phyloP scores from a whole-genome alignment of 2,113 vertebrate genomes.

The Lates calcarifer region DNA sequence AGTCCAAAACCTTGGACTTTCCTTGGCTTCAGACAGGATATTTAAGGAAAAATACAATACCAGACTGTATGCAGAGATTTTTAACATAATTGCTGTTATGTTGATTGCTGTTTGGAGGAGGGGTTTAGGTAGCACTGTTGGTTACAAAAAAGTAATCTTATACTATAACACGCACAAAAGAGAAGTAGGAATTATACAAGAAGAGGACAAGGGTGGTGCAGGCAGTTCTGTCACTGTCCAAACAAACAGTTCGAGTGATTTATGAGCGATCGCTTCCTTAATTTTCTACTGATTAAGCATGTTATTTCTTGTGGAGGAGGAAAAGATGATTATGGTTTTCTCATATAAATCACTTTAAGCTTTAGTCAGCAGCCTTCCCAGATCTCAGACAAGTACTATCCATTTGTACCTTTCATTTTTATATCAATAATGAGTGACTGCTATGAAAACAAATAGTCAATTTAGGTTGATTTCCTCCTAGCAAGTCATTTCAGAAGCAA shows the following conservation, averaged over 20 bases:
- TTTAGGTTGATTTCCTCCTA: neutral
- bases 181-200: neutral
- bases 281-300: slow-evolving; percentile 40
- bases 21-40: no score
- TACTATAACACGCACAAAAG: no score
- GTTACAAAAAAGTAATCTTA: no score
- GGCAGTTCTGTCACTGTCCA: slow-evolving; percentile 11
- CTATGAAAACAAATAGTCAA: neutral
- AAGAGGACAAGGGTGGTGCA: neutral
- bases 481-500: slow-evolving; percentile 6
- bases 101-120: no score
- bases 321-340: slow-evolving; percentile 34
- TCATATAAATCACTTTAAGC: slow-evolving; percentile 27
- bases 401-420: slow-evolving; percentile 3
- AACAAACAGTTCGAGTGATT: slow-evolving; percentile 32
- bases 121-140: no score
- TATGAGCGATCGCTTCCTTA: slow-evolving; percentile 27
- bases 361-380: slow-evolving; percentile 9
- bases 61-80: no score
- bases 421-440: slow-evolving; percentile 6
- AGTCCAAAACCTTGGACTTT: no score
- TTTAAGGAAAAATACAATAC: no score
- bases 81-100: no score
- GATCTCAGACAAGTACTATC: neutral
- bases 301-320: slow-evolving; percentile 39